phyloP scores from a whole-genome alignment of 2,797 vertebrate species.

The Sphenodon punctatus region DNA sequence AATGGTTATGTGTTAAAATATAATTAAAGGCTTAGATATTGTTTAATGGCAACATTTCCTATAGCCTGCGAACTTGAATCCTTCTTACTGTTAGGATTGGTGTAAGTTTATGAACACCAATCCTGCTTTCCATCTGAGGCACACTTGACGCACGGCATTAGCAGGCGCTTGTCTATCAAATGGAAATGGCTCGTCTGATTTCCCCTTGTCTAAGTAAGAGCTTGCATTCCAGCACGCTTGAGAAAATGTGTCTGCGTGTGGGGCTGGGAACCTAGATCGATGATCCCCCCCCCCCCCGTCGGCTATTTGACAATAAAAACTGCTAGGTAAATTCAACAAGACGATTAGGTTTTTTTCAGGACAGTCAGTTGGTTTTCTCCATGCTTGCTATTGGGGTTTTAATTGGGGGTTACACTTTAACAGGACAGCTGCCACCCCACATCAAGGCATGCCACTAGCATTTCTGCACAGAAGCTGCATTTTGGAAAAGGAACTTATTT shows the following conservation, averaged over 20 bases:
- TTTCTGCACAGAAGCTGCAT: conserved; percentile 28
- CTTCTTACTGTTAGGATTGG: conserved; percentile 38
- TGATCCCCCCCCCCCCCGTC: background rate
- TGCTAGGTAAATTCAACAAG: conserved; percentile 14
- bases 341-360: background rate
- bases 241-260: background rate
- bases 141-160: background rate
- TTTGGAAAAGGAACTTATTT: background rate
- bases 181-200: background rate
- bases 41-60: conserved; percentile 62
- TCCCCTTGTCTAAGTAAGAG: background rate
- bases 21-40: conserved; percentile 66
- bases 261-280: rapidly evolving
- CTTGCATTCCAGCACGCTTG: background rate
- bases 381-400: background rate
- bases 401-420: conserved; percentile 7
- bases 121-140: background rate
- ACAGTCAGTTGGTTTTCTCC: conserved; percentile 5
- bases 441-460: conserved; percentile 4
- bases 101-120: background rate
- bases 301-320: background rate
- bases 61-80: conserved; percentile 52
- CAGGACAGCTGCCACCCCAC: background rate
- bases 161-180: conserved; percentile 9
- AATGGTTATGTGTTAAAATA: conserved; percentile 58